phyloP scores from a whole-genome alignment of 23 tunicate genomes.

The Trididemnum clinides region DNA sequence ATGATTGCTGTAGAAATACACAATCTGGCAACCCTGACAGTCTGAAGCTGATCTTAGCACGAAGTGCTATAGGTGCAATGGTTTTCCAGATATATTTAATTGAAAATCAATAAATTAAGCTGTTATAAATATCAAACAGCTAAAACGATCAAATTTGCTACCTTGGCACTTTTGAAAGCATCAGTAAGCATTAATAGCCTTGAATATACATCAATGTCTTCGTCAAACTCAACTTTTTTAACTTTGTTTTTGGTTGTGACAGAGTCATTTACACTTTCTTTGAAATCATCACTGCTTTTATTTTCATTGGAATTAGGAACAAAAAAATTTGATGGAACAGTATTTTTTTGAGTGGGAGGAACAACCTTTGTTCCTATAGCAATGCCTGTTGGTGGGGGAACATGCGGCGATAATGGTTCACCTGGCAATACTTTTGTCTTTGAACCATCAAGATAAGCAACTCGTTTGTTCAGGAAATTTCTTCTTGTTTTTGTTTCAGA shows the following conservation, averaged over 20 bases:
- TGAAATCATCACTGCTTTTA: background rate
- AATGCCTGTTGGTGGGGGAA: slow-evolving; percentile 43
- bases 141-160: too few relatives aligned
- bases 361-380: background rate
- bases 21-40: too few relatives aligned
- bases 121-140: too few relatives aligned
- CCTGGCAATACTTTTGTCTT: background rate
- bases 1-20: too few relatives aligned
- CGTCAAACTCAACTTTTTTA: background rate
- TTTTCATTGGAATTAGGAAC: background rate
- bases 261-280: too few relatives aligned
- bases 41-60: too few relatives aligned
- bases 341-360: background rate
- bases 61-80: too few relatives aligned
- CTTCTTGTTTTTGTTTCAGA: slow-evolving; percentile 46
- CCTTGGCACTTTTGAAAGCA: too few relatives aligned
- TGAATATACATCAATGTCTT: background rate
- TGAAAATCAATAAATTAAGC: too few relatives aligned
- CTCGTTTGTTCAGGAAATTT: slow-evolving; percentile 56
- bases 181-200: too few relatives aligned
- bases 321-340: background rate
- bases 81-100: too few relatives aligned
- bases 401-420: background rate
- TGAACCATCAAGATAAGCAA: slow-evolving; percentile 29
- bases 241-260: too few relatives aligned